phyloP scores from a whole-genome alignment of 2,888 invertebrate genomes.

The Phyllotreta striolata region DNA sequence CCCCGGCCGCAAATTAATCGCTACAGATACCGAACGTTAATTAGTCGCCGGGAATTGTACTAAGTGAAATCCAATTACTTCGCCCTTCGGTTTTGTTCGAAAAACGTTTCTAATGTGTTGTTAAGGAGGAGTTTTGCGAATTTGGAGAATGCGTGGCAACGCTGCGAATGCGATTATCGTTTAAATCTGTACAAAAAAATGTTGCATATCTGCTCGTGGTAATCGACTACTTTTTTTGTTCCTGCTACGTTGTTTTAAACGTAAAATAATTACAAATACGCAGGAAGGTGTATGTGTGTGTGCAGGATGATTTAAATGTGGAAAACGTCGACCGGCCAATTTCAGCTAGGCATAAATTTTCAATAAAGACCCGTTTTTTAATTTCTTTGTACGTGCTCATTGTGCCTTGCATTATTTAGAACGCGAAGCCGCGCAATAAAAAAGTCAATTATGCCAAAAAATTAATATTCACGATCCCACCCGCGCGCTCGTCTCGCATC shows the following conservation, averaged over 20 bases:
- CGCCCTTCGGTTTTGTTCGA: constrained; percentile 15
- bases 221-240: no score
- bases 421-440: constrained; percentile 12
- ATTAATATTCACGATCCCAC: constrained; percentile 27
- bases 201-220: no score
- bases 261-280: no score
- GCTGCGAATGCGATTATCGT: no score
- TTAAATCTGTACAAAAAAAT: no score
- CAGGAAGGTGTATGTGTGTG: no score
- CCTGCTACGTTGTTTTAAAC: no score
- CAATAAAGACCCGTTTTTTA: constrained; percentile 19
- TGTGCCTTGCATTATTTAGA: constrained; percentile 17
- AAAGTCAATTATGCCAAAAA: constrained; percentile 30
- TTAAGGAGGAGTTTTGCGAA: no score
- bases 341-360: constrained; percentile 14
- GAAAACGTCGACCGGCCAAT: constrained; percentile 6
- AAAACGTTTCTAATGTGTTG: no score
- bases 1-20: constrained; percentile 53
- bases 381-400: constrained; percentile 24
- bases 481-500: constrained; percentile 28
- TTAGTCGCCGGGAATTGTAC: constrained; percentile 46
- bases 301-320: constrained; percentile 11
- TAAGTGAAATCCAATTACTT: constrained; percentile 44
- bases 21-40: constrained; percentile 50
- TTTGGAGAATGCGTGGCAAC: no score